Base-by-base conservation (phyloP, 2,888 invertebrate genomes). In the Conistra vaccinii region DNA sequence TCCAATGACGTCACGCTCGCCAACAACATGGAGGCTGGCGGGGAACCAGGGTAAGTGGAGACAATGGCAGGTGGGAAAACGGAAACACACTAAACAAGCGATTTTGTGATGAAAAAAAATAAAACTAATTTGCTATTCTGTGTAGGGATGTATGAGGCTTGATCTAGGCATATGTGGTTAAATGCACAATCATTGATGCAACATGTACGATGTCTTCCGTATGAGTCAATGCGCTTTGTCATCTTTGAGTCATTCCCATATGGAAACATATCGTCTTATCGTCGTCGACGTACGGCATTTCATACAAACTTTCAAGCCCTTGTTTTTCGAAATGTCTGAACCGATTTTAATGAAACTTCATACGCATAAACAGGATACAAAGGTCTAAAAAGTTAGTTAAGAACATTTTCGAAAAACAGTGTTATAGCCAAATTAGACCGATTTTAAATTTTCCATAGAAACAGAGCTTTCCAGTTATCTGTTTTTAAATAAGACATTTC, bases 1-100 rank as follows among this genome's bases (percentile, higher is more conserved):
- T 98, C 98, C 81, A 98, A 99, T 94, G 99, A 99, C 94, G 99
- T 99, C 87, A 98, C 98, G 1, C 96, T 98, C 75, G 98, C 98
- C 51, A 98, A 98, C 93, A 98, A 98, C 90, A 98, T 98, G 98
- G 98, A 98, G 94, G 98, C 98, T 32, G 98, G 98, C 1, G 99
- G 99, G 2, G 98, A 98, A 91, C 98, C 99, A 6, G 99, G 99
- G 97, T 98, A 96, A 92, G 97, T 78, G 23, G 23, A 29, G 9
- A 32, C 12, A 29, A 35, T 51, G 9, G 2, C 23, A 35, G 9
- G 0, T 29, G 26, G n/a, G 12, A 42, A 58, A 9, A 9, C 2
- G 17, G 39, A 58, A 23, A 73, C 2, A 39, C 35, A n/a, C 3
- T 10, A 1, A 20, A 3, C 12, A 62, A 26, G 7, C 14, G 17